phyloP scores from a whole-genome alignment of 2,113 vertebrate genomes.

The Phylloscopus trochilus region DNA sequence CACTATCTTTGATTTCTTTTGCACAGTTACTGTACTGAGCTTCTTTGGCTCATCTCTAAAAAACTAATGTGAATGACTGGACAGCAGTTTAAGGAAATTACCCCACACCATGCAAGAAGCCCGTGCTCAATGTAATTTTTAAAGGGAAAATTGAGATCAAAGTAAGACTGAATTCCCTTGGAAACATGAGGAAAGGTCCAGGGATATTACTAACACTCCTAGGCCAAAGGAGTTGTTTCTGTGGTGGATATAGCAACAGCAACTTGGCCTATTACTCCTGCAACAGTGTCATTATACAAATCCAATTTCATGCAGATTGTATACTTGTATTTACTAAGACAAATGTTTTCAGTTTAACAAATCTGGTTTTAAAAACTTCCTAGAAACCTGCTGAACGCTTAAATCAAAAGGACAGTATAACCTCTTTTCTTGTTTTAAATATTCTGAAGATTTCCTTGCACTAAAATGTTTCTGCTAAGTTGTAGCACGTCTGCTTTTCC shows the following conservation, averaged over 20 bases:
- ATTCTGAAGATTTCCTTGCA: neutral
- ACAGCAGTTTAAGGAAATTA: neutral
- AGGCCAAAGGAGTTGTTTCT: neutral
- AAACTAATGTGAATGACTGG: neutral
- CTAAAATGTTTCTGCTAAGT: neutral
- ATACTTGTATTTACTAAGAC: neutral
- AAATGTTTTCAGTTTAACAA: neutral
- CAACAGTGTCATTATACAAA: neutral
- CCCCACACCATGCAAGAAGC: neutral
- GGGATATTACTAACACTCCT: neutral
- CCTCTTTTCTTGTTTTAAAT: neutral
- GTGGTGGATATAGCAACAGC: neutral
- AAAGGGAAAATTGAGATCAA: neutral
- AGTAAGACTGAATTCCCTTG: neutral
- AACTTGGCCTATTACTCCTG: neutral
- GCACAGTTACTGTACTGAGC: neutral
- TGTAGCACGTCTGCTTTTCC: neutral
- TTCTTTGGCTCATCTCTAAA: neutral
- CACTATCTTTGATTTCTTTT: neutral
- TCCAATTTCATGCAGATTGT: neutral
- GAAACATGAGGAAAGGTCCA: neutral
- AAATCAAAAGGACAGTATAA: neutral
- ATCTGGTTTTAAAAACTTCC: neutral
- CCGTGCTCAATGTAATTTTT: neutral
- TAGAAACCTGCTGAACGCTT: neutral